These are phyloP conservation scores for Caranx ignobilis DNA, from an alignment of 2,113 vertebrate species.

Conservation along the genomic window DNA sequence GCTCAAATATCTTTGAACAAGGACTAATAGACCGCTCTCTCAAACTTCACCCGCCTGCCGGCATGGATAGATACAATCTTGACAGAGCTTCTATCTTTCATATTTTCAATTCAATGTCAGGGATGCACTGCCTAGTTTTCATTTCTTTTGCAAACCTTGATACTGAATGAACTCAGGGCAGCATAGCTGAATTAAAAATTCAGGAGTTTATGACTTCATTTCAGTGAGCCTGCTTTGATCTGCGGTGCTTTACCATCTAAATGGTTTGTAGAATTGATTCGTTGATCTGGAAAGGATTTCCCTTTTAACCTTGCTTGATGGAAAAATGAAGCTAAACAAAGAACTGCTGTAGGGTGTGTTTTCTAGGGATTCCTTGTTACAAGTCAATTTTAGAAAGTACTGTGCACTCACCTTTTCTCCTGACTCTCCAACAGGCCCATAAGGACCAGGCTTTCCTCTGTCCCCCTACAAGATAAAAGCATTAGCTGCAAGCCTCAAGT, in stretches of 20 bases:
- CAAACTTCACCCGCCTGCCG: slow-evolving; percentile 32
- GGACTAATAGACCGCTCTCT: slow-evolving; percentile 55
- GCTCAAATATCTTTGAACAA: slow-evolving; percentile 52
- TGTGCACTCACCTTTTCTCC: slow-evolving; percentile 86
- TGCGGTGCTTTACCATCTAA: slow-evolving; percentile 28
- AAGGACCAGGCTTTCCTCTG: slow-evolving; percentile 85
- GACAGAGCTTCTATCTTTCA: slow-evolving; percentile 52
- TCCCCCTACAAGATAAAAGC: slow-evolving; percentile 86
- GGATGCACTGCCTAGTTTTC: slow-evolving; percentile 37
- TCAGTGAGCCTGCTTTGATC: slow-evolving; percentile 42
- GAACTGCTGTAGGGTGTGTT: slow-evolving; percentile 15
- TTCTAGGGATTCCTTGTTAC: slow-evolving; percentile 14
- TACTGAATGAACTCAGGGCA: slow-evolving; percentile 39
- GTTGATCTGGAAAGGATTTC: slow-evolving; percentile 30
- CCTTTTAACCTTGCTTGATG: slow-evolving; percentile 32
- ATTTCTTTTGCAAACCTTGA: slow-evolving; percentile 46
- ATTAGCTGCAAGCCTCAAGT: slow-evolving; percentile 48
- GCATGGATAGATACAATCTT: slow-evolving; percentile 51
- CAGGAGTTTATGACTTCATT: slow-evolving; percentile 46
- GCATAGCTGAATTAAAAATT: slow-evolving; percentile 11
- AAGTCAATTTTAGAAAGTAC: slow-evolving; percentile 17
- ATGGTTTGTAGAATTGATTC: slow-evolving; percentile 36
- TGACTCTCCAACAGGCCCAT: slow-evolving; percentile 85
- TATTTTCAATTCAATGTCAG: slow-evolving; percentile 46
- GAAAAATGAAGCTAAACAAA: slow-evolving; percentile 31